Conservation (phyloP, 2,113 vertebrate species). For the Pelecanus crispus region DNA sequence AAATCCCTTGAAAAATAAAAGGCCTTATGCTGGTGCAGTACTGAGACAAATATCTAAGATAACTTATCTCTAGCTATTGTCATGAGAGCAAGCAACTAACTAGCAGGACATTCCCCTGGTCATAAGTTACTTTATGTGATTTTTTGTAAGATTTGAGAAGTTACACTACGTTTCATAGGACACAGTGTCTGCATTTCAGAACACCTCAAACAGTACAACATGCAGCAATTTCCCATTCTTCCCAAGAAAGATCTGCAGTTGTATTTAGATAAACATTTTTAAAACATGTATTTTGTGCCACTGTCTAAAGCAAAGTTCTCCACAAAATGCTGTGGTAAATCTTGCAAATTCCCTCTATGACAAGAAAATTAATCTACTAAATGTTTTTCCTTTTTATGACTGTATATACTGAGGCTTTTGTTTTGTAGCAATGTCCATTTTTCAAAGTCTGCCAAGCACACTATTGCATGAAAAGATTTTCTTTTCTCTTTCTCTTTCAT, state of each 20-base stretch:
- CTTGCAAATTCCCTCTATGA: background rate
- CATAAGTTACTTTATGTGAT: background rate
- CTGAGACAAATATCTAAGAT: background rate
- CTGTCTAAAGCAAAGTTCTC: background rate
- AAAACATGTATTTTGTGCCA: background rate
- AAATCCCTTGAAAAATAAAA: slow-evolving; percentile 26
- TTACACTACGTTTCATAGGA: background rate
- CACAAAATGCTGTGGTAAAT: background rate
- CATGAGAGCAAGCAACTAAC: background rate
- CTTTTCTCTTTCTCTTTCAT: background rate
- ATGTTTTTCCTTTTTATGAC: background rate
- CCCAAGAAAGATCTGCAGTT: background rate
- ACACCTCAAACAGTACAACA: background rate
- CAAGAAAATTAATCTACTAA: slow-evolving; percentile 1
- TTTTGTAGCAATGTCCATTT: background rate
- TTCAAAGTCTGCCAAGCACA: slow-evolving; percentile 8
- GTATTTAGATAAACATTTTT: background rate
- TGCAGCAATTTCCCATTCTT: background rate
- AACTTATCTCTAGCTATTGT: background rate
- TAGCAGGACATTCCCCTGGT: background rate
- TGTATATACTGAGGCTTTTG: background rate
- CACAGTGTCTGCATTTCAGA: background rate
- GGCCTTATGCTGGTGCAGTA: background rate
- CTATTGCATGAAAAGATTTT: background rate
- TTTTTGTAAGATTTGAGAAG: background rate